These are phyloP conservation scores for Rotaria socialis DNA, from an alignment of 2,888 invertebrate species.

Conservation along the genomic window DNA sequence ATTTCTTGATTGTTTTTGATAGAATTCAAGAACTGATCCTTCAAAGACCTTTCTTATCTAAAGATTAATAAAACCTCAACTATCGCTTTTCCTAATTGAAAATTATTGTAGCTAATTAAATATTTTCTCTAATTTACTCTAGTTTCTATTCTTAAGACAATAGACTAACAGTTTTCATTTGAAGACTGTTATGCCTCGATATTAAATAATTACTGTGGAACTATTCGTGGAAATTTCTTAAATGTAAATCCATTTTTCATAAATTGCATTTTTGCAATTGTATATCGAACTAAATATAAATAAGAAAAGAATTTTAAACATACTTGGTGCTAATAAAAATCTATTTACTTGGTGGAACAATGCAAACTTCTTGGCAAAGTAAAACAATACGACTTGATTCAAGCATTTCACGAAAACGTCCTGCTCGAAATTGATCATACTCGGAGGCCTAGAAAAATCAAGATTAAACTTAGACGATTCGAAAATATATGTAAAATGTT, in stretches of 20 bases:
- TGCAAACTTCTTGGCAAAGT: slow-evolving; percentile 14
- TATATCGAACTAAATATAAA: not conserved
- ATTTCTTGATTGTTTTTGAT: too few relatives aligned
- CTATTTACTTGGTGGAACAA: not conserved
- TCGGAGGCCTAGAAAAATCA: not conserved
- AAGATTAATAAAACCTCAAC: too few relatives aligned
- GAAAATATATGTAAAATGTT: too few relatives aligned
- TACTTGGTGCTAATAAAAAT: too few relatives aligned
- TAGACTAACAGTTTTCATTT: too few relatives aligned
- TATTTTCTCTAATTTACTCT: too few relatives aligned
- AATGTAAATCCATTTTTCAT: slow-evolving; percentile 30
- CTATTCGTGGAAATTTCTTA: slow-evolving; percentile 2
- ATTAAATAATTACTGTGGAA: slow-evolving; percentile 23
- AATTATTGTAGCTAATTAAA: too few relatives aligned
- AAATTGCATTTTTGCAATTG: not conserved
- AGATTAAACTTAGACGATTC: not conserved
- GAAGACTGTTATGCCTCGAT: too few relatives aligned
- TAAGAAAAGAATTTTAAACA: not conserved
- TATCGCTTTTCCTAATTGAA: too few relatives aligned
- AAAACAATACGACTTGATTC: not conserved
- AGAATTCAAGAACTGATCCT: too few relatives aligned
- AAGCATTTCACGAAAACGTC: slow-evolving; percentile 3
- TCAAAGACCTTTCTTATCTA: too few relatives aligned
- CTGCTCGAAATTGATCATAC: slow-evolving; percentile 24
- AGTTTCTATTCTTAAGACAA: too few relatives aligned